These are phyloP conservation scores for Leucozona laternaria DNA, from an alignment of 2,888 invertebrate genomes.

Conservation along the genomic window DNA sequence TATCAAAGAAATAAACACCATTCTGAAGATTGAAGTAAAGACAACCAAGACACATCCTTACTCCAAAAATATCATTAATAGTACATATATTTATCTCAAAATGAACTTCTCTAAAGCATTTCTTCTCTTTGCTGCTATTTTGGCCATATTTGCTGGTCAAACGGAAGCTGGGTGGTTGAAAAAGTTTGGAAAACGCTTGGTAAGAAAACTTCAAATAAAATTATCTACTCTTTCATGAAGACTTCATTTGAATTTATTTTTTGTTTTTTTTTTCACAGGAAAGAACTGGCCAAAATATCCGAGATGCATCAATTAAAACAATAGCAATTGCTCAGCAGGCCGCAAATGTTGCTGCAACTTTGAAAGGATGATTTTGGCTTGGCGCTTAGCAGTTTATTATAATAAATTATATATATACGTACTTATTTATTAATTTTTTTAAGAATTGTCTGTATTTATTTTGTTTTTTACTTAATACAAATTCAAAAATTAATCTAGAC, in stretches of 20 bases:
- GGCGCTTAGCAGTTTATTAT: neutral
- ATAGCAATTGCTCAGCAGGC: constrained; percentile 79
- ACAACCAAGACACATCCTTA: neutral
- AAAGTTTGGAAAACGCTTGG: constrained; percentile 58
- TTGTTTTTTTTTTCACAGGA: constrained; percentile 76
- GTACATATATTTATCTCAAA: neutral
- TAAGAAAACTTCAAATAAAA: constrained; percentile 1
- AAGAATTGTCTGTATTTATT: too few species aligned
- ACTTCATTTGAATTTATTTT: neutral
- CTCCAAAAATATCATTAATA: neutral
- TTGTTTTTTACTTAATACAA: too few species aligned
- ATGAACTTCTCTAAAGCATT: constrained; percentile 64
- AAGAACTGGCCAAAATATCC: constrained; percentile 78
- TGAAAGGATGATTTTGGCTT: constrained; percentile 71
- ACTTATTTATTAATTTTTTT: neutral
- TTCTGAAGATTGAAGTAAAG: neutral
- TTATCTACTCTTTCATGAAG: neutral
- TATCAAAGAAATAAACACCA: neutral
- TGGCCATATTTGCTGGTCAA: constrained; percentile 50
- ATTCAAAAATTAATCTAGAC: too few species aligned
- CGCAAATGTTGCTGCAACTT: constrained; percentile 79
- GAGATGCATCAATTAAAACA: constrained; percentile 79
- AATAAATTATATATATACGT: neutral
- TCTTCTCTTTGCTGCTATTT: constrained; percentile 16
- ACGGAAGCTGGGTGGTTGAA: constrained; percentile 65